Evolutionary conservation across 1,140 invertebrate species (phyloP), one percentile per base, ranked within the genome.

Genomic region (Heliconius himera): DNA sequence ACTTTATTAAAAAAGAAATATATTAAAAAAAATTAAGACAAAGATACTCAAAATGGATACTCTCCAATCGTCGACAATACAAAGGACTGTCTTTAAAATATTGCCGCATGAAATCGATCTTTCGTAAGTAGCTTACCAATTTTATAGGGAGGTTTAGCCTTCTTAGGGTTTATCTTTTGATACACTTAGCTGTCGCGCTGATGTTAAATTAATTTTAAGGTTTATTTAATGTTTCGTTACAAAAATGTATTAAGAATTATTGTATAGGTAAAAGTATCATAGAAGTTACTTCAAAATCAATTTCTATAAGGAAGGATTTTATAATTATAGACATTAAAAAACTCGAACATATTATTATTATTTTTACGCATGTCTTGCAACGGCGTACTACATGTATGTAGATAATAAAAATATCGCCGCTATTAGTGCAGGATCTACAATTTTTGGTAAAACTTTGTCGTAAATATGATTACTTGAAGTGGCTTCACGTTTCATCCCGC

Each of bases 51-150:
- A 80, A 60, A 73, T 29, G 73, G 54, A 60, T 73, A 80, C 70
- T 80, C 79, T 76, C 54, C 74, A 80, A 77, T 80, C 79, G 66
- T 80, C 79, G 70, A 66, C 74, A 76, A 73, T 76, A 80, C 70
- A 80, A 85, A 80, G 82, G 78, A 84, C 76, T 81, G 82, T 88
- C 87, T 89, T 90, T 89, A 92, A 90, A 90, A 89, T 90, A 86
- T 84, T 84, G 85, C 83, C 82, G 85, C 88, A 85, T 81, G 87
- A 85, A 91, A 90, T 92, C 90, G 90, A 93, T 93, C 84, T 85
- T 79, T 82, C 80, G 76, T 93, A 92, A 91, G 91, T 85, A 92
- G 90, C 90, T 93, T 93, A 93, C 87, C 89, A 91, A 91, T 92
- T 92, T 92, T 91, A 89, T 88, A 89, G 86, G 88, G 89, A 80